These are phyloP conservation scores for Melanerpes aurifrons DNA, from an alignment of 2,113 vertebrate species.

Conservation along the genomic window DNA sequence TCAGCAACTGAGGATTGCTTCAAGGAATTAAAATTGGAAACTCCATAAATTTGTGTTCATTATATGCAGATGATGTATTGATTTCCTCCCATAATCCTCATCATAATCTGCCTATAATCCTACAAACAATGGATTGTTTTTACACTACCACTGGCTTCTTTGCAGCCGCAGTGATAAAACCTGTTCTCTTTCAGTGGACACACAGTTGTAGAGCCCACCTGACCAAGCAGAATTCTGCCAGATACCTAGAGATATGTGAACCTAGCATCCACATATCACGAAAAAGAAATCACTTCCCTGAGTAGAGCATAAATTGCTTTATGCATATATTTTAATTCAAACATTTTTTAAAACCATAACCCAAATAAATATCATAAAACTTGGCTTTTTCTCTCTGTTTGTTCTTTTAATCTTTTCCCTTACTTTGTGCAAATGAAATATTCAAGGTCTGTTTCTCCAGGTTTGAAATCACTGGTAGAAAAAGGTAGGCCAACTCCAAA, in stretches of 20 bases:
- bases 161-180: not conserved
- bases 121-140: slow-evolving; percentile 8
- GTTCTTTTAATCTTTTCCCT: not conserved
- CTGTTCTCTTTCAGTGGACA: not conserved
- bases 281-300: not conserved
- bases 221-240: not conserved
- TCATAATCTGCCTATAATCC: slow-evolving; percentile 39
- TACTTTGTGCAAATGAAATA: not conserved
- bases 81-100: slow-evolving; percentile 25
- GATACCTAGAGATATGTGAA: not conserved
- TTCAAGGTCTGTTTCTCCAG: not conserved
- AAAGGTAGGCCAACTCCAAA: not conserved
- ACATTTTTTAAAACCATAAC: not conserved
- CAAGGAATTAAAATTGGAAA: slow-evolving; percentile 10
- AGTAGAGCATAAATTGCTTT: not conserved
- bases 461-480: not conserved
- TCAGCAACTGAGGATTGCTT: not conserved
- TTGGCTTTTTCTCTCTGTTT: not conserved
- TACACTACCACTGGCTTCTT: not conserved
- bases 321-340: not conserved
- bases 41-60: not conserved
- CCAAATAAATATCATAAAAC: not conserved
- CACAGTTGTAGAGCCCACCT: not conserved
- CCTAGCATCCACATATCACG: not conserved
- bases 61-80: slow-evolving; percentile 12